Percentiles rank a stretch among this genome's conserved stretches.
Evolutionary conservation across 1,140 invertebrate genomes (phyloP).

Genomic region (Pseudomyrmex sp.): DNA sequence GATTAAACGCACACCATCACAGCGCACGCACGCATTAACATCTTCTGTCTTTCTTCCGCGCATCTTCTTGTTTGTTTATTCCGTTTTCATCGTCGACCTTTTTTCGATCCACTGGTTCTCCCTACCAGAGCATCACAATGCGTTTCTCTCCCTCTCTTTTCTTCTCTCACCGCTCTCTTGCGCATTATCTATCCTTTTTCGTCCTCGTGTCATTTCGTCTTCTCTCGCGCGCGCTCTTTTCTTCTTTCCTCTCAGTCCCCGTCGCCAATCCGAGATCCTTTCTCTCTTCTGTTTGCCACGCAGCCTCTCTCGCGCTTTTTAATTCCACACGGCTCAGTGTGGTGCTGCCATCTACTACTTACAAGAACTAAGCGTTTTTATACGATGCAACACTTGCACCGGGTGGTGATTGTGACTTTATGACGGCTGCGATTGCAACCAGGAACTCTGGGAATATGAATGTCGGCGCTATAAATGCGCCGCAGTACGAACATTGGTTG

Average conservation of each 20-base stretch:
- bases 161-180: conserved; percentile 15
- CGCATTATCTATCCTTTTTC: conserved; percentile 17
- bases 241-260: conserved; percentile 39
- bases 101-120: conserved; percentile 55
- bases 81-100: conserved; percentile 40
- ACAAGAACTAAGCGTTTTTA: conserved; percentile 79
- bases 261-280: conserved; percentile 55
- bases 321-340: conserved; percentile 75
- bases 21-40: conserved; percentile 48
- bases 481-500: background rate
- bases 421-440: conserved; percentile 22
- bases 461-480: background rate
- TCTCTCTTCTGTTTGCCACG: conserved; percentile 70
- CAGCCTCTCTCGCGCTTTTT: conserved; percentile 71
- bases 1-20: conserved; percentile 70
- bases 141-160: conserved; percentile 16
- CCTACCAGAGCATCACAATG: conserved; percentile 48
- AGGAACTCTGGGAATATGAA: conserved; percentile 38
- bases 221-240: conserved; percentile 37
- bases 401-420: conserved; percentile 37
- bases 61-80: conserved; percentile 24
- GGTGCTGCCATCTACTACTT: conserved; percentile 83
- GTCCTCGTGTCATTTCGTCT: background rate
- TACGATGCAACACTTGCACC: conserved; percentile 53
- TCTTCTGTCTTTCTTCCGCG: conserved; percentile 26